Evolutionary conservation across 2,113 vertebrate species (phyloP), one percentile per base, ranked within the genome.

Genomic region (Neotoma lepida): DNA sequence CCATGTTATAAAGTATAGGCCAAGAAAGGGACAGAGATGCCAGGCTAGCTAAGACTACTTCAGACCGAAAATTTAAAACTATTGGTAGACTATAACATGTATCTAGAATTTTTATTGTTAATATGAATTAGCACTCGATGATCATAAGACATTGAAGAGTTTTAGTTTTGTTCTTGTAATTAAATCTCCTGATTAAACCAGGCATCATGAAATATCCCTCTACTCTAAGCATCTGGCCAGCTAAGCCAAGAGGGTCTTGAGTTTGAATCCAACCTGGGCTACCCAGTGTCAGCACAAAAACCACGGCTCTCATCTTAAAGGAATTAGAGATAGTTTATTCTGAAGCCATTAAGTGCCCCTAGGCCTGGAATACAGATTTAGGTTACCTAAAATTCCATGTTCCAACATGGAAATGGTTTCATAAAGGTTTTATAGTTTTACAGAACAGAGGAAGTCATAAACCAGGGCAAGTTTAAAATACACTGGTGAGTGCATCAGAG

Each of bases 41-140:
- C 49, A 26, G 18, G 51, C 58, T 88, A 20, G 74, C 49, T 86
- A 87, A 74, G 56, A 4, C n/a, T 94, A 54, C 77, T 84, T 89
- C 87, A 64, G 33, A 89, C 13, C 74, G 51, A 94, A 90, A 61
- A 93, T 68, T 9, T 10, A 63, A 93, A 91, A 80, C 35, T 82
- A 46, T 9, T 86, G 18, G 15, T 80, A 44, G 41, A 86, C 86
- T 89, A 35, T 58, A 41, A 86, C 63, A 56, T 46, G 12, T 58
- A 77, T 41, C 41, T 66, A 90, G n/a, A 95, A 84, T 81, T 88
- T 49, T 61, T 74, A 88, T 68, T 86, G 28, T 58, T 71, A 76
- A 63, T 90, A 68, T 95, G 41, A 90, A 97, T 92, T 77, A 94
- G 80, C 13, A 77, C 68, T 68, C 68, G 41, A 58, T 46, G 35